Percentiles rank a stretch among this genome's conserved stretches.
Conservation (phyloP, 1,140 invertebrate species). For the Brachionus sp. region DNA sequence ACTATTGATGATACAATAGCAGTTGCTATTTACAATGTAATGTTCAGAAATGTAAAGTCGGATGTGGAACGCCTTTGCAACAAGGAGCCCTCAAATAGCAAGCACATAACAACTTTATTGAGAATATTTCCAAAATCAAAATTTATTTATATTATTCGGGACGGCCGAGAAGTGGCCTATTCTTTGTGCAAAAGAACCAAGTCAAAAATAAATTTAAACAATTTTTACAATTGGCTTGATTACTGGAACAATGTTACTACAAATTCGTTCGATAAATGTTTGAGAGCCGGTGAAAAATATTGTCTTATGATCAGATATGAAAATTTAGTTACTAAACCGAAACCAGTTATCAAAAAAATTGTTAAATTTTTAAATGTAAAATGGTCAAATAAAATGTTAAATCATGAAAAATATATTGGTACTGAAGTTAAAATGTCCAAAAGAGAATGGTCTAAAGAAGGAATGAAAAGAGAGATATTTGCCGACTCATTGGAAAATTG, state of each 20-base stretch:
- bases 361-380: not conserved
- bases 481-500: not conserved
- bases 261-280: not conserved
- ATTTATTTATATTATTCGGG: constrained; percentile 20
- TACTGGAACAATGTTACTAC: not conserved
- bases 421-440: not conserved
- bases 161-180: not conserved
- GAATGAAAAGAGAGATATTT: not conserved
- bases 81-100: not conserved
- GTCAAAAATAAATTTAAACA: not conserved
- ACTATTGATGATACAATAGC: constrained; percentile 63
- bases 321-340: not conserved
- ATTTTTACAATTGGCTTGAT: not conserved
- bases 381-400: not conserved
- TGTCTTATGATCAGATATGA: not conserved
- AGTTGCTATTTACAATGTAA: constrained; percentile 57
- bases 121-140: constrained; percentile 12
- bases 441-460: not conserved
- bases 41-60: not conserved
- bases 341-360: not conserved
- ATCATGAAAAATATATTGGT: not conserved
- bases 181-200: not conserved
- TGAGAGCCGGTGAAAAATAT: not conserved
- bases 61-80: not conserved
- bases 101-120: not conserved